Base-by-base conservation (phyloP, 2,797 vertebrate genomes). In the Lepilemur ruficaudatus region DNA sequence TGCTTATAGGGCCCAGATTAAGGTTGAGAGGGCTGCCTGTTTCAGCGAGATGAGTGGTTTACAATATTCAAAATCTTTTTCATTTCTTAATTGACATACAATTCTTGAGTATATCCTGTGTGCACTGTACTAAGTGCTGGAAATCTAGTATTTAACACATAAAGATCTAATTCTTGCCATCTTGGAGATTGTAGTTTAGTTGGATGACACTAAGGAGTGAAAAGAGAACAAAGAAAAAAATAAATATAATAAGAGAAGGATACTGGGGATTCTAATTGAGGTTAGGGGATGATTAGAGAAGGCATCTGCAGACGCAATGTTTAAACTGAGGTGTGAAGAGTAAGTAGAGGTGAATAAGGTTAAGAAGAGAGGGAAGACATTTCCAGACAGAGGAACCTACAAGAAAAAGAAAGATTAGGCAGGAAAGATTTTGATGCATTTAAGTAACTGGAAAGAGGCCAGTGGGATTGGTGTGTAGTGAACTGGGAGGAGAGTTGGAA, bases 131-230 rank as follows among this genome's bases (percentile, higher is more conserved):
- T 63, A 79, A 48, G 30, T 87, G 23, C 20, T 76, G 13, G 18
- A 12, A 91, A 48, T 78, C 25, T 35, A 82, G 15, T 52, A 67
- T 9, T 78, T 9, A 83, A 63, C 23, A 92, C 86, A 38, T 89
- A 61, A 78, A 59, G 4, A 72, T 86, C 32, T 78, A 50, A 50
- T 70, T 95, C 32, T 93, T 67, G 1, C 14, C 25, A 65, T 48
- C 30, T 15, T 59, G 25, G 17, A 83, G 4, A 72, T 76, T 76
- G 28, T 30, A 59, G 10, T 76, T 95, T 70, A 97, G 7, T n/a
- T 75, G 48, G 61, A 4, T 69, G 48, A 65, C 38, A 70, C 18
- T 57, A 35, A 55, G 69, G 20, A 82, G 1, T 7, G 18, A 91
- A 65, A 13, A 18, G 10, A 85, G 52, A 93, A 73, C 25, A 63